A percentile compares a stretch with the other conserved stretches of the same genome.
phyloP scores from a whole-genome alignment of 2,888 invertebrate species.

The Sinelater perroti region DNA sequence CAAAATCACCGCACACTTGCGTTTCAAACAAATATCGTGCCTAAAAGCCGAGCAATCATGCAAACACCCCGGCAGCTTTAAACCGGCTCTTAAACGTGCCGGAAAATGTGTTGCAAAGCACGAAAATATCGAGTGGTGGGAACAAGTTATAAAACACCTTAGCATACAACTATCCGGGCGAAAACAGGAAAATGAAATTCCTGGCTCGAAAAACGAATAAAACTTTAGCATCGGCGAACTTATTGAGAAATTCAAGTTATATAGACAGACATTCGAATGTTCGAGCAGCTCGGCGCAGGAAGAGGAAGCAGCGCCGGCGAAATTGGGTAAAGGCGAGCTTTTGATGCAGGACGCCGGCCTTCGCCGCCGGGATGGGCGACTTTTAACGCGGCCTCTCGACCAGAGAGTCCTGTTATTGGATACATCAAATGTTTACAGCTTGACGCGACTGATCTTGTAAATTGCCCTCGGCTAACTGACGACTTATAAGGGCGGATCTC shows the following conservation, averaged over 20 bases:
- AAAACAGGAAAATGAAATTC: constrained; percentile 48
- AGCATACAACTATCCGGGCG: constrained; percentile 35
- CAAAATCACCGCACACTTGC: no score
- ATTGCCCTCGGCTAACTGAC: constrained; percentile 43
- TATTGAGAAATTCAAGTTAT: constrained; percentile 50
- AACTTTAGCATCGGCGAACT: constrained; percentile 41
- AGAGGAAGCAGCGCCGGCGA: constrained; percentile 45
- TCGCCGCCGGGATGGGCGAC: constrained; percentile 31
- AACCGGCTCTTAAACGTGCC: no score
- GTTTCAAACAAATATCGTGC: no score
- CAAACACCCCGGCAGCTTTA: no score
- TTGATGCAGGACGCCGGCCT: constrained; percentile 36
- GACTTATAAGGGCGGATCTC: constrained; percentile 13
- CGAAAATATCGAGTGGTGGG: neutral
- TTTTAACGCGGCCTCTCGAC: constrained; percentile 46
- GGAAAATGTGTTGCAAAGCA: no score
- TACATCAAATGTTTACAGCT: constrained; percentile 54
- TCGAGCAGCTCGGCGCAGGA: constrained; percentile 41
- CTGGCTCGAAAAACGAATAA: constrained; percentile 42
- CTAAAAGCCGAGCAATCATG: no score
- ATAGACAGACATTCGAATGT: constrained; percentile 48
- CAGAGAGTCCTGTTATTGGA: constrained; percentile 45
- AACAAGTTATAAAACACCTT: constrained; percentile 35
- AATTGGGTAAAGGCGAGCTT: constrained; percentile 49
- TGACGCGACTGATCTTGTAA: constrained; percentile 49